Conservation (phyloP, 2,888 invertebrate species). For the Idaea dimidiata region DNA sequence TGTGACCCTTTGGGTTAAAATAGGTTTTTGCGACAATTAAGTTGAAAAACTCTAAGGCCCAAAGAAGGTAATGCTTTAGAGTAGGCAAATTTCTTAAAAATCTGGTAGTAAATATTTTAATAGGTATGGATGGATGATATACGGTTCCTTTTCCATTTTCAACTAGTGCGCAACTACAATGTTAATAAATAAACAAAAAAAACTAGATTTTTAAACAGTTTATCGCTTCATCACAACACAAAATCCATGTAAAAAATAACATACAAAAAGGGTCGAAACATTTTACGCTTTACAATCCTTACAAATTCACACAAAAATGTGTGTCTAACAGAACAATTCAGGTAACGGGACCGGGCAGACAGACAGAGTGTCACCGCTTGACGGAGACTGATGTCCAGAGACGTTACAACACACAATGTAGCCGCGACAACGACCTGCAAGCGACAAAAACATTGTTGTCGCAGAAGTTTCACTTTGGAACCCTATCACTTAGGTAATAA, state of each 20-base stretch:
- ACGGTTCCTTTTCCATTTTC: no score
- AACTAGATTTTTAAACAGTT: not conserved
- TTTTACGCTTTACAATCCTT: not conserved
- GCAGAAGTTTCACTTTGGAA: no score
- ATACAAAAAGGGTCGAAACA: not conserved
- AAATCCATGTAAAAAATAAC: not conserved
- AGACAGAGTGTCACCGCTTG: slow-evolving; percentile 40
- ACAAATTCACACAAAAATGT: not conserved
- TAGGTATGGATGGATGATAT: no score
- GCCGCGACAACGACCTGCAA: not conserved
- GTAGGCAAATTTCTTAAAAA: no score
- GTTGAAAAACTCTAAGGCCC: no score
- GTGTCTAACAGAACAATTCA: not conserved
- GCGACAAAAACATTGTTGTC: no score
- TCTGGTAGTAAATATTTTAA: no score
- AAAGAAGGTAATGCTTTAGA: no score
- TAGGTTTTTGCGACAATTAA: no score
- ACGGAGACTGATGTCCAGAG: slow-evolving; percentile 32
- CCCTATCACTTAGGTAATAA: no score
- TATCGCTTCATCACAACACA: not conserved
- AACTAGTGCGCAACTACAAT: no score
- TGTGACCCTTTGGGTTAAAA: no score
- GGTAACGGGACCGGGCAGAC: slow-evolving; percentile 20
- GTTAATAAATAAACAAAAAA: not conserved
- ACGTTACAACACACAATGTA: slow-evolving; percentile 17